A percentile compares a stretch with the other conserved stretches of the same genome.
Evolutionary conservation across 1,140 invertebrate genomes (phyloP).

Genomic region (Camponotus pennsylvanicus): DNA sequence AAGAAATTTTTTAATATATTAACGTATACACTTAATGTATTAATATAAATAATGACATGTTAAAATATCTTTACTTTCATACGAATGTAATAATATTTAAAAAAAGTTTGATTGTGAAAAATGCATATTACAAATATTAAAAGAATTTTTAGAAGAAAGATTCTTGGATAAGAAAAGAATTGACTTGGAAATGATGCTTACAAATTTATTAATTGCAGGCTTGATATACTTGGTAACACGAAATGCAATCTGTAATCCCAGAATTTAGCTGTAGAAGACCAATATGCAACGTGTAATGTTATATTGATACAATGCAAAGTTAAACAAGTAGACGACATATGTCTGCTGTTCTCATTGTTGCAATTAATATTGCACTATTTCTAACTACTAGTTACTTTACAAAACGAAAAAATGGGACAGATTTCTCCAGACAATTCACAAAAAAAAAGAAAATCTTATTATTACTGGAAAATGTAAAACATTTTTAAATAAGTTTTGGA

Average conservation of each 20-base stretch:
- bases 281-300: constrained; percentile 40
- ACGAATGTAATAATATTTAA: neutral
- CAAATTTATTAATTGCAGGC: constrained; percentile 2
- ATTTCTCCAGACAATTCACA: neutral
- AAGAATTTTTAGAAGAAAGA: neutral
- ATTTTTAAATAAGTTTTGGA: neutral
- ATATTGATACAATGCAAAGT: constrained; percentile 65
- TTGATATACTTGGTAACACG: constrained; percentile 12
- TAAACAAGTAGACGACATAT: constrained; percentile 49
- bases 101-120: neutral
- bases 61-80: neutral
- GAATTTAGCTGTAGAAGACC: constrained; percentile 15
- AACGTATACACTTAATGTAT: neutral
- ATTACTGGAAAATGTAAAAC: neutral
- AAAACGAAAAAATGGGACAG: neutral
- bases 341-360: constrained; percentile 53
- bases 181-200: neutral
- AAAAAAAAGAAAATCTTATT: neutral
- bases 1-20: too few relatives aligned
- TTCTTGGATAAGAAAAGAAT: neutral
- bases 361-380: constrained; percentile 29
- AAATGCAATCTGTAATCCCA: constrained; percentile 14
- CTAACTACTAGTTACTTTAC: constrained; percentile 34
- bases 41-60: neutral
- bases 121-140: neutral